Percentiles rank a stretch among this genome's conserved stretches.
Evolutionary conservation across 2,797 vertebrate genomes (phyloP).

Genomic region (Delichon dasypus): DNA sequence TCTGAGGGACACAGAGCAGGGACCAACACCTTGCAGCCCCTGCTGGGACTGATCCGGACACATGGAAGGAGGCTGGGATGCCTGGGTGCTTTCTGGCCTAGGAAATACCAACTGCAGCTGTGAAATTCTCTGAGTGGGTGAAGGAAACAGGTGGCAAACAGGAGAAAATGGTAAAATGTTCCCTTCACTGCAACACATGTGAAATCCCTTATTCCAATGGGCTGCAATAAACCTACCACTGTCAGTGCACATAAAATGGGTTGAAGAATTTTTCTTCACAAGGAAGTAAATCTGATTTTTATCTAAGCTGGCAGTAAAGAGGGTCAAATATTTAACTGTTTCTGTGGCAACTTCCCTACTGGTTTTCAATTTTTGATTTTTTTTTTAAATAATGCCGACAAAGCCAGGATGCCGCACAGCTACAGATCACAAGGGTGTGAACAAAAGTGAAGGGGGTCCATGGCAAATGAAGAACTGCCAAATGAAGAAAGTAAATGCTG

Average conservation of each 20-base stretch:
- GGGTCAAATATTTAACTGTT: conserved; percentile 59
- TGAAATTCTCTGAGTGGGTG: not conserved
- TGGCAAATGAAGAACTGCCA: not conserved
- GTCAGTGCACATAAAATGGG: not conserved
- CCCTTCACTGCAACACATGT: conserved; percentile 2
- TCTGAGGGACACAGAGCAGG: not conserved
- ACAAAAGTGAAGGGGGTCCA: not conserved
- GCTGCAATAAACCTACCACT: conserved; percentile 15
- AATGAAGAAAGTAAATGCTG: not conserved
- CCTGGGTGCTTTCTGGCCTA: not conserved
- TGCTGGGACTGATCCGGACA: not conserved
- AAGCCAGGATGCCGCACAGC: not conserved
- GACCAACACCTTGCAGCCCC: not conserved
- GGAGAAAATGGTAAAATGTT: conserved; percentile 49
- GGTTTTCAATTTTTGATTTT: not conserved
- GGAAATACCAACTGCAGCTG: conserved; percentile 28
- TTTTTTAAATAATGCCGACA: not conserved
- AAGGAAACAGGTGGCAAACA: conserved; percentile 55
- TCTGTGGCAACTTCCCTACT: conserved; percentile 34
- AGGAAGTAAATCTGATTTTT: conserved; percentile 57
- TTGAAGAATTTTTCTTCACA: conserved; percentile 36
- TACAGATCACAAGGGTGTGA: not conserved
- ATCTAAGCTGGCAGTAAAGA: conserved; percentile 63
- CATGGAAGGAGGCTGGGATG: not conserved
- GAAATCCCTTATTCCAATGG: conserved; percentile 25